Evolutionary conservation across 2,888 invertebrate genomes (phyloP), one percentile per base, ranked within the genome.

Genomic region (Amphimallon solstitiale): DNA sequence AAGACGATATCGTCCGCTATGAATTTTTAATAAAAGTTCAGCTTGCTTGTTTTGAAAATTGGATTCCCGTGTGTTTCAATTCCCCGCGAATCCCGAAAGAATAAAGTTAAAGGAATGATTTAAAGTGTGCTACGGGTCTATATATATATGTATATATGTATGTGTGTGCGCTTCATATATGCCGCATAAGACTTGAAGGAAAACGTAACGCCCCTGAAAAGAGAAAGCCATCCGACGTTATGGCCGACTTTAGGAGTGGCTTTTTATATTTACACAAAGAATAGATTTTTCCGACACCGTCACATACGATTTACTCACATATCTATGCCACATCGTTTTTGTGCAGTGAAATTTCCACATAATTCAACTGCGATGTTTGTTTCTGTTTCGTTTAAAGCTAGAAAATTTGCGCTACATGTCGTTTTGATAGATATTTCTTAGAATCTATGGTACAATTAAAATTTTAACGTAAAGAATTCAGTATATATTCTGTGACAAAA

Each of bases 21-120:
- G 54, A 54, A 54, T 54, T 54, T 54, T 54, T 54, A 54, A 54
- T 54, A 54, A 54, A 54, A 54, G 54, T 54, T 54, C 54, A 21
- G 38, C 38, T 54, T 54, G 54, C 54, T 54, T 54, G 54, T 54
- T 54, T 54, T 54, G 54, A 54, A 54, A 54, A 54, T 54, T 54
- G 54, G 37, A 54, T 54, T 54, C 54, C 38, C 54, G 38, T 54
- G 54, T 54, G 54, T 54, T 54, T 54, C 54, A 54, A 54, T 54
- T 37, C 54, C 54, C 12, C 19, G 19, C 54, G 54, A 54, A 54
- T 54, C 54, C 54, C 54, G 38, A 19, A 54, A 54, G 54, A 54
- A 54, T 54, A 54, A 54, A 54, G 54, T 54, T 54, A 54, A 54
- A 38, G 54, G 38, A 54, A 54, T 54, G 54, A 54, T 54, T 54